phyloP scores from a whole-genome alignment of 2,113 vertebrate species.

The Charadrius vociferus region DNA sequence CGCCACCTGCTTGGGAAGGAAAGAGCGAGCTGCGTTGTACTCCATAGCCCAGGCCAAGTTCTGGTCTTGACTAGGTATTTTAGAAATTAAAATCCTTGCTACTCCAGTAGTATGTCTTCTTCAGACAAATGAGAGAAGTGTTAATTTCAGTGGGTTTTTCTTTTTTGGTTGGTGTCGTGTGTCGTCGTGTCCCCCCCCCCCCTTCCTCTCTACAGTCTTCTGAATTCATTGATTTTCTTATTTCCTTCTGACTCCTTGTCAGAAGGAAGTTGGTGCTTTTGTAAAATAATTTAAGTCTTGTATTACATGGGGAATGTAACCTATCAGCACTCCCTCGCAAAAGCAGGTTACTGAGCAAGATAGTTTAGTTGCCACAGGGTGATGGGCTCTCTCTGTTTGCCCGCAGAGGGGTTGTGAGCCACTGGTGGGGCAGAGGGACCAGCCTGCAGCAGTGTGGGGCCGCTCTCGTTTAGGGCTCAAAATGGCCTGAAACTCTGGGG shows the following conservation, averaged over 20 bases:
- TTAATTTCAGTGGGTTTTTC: background rate
- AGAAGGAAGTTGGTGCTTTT: background rate
- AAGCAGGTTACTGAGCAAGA: background rate
- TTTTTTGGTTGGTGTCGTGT: background rate
- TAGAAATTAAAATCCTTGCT: background rate
- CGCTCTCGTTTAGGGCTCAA: background rate
- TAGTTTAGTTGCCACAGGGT: background rate
- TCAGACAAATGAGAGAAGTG: background rate
- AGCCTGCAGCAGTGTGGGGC: background rate
- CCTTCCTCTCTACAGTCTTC: background rate
- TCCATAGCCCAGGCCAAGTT: background rate
- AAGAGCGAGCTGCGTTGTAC: background rate
- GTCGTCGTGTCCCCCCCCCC: fast-evolving
- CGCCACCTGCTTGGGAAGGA: background rate
- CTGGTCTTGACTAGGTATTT: background rate
- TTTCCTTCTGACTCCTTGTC: constrained; percentile 7
- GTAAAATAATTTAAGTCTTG: constrained; percentile 41
- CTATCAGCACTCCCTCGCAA: background rate
- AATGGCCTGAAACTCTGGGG: background rate
- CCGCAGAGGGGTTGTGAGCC: background rate
- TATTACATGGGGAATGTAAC: background rate
- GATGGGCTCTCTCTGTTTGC: background rate
- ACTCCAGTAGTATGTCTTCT: background rate
- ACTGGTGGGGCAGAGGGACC: background rate
- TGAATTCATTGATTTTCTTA: constrained; percentile 44